Conservation (phyloP, 2,888 invertebrate genomes). For the Anoncus sp. region DNA sequence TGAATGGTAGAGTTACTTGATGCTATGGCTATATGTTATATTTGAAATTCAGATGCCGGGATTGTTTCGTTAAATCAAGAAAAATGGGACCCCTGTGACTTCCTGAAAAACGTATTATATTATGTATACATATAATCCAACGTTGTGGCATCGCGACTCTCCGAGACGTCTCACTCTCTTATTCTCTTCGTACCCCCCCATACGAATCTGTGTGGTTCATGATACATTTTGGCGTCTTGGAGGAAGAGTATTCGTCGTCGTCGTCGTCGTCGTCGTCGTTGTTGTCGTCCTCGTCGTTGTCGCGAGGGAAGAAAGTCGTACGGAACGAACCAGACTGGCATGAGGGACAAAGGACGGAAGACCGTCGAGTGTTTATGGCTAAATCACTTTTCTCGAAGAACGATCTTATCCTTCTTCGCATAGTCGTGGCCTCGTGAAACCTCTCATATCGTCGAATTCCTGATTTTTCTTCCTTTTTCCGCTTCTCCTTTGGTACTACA, state of each 20-base stretch:
- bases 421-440: slow-evolving; percentile 39
- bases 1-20: slow-evolving; percentile 42
- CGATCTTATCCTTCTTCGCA: slow-evolving; percentile 63
- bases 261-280: too few species aligned
- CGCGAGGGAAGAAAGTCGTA: slow-evolving; percentile 42
- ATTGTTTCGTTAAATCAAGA: slow-evolving; percentile 81
- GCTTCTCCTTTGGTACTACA: slow-evolving; percentile 26
- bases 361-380: slow-evolving; percentile 71
- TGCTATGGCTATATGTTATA: slow-evolving; percentile 55
- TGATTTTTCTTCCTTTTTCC: slow-evolving; percentile 33
- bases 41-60: slow-evolving; percentile 80
- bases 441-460: slow-evolving; percentile 65
- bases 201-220: slow-evolving; percentile 42
- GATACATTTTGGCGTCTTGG: slow-evolving; percentile 40
- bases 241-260: slow-evolving; percentile 39
- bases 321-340: slow-evolving; percentile 28
- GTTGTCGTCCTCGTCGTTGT: too few species aligned
- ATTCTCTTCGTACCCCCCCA: slow-evolving; percentile 23
- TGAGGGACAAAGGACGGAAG: slow-evolving; percentile 50
- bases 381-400: slow-evolving; percentile 76
- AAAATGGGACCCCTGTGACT: slow-evolving; percentile 79
- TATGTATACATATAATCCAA: slow-evolving; percentile 57
- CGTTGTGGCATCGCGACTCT: slow-evolving; percentile 40
- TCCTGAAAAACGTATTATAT: slow-evolving; percentile 66
- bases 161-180: slow-evolving; percentile 40